phyloP scores from a whole-genome alignment of 2,888 invertebrate genomes.

The Therioaphis trifolii region DNA sequence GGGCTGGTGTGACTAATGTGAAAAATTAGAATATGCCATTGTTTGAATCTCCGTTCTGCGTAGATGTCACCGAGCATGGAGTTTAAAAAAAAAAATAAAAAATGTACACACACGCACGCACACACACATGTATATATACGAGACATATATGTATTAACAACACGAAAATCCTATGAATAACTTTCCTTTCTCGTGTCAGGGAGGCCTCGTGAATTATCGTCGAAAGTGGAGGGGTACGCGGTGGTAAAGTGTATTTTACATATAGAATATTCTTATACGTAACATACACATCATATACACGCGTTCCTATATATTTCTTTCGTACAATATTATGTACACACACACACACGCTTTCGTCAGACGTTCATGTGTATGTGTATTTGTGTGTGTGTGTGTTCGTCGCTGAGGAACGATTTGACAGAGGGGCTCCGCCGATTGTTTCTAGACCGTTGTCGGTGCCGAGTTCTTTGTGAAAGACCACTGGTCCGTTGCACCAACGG shows the following conservation, averaged over 20 bases:
- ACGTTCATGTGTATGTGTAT: not conserved
- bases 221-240: not conserved
- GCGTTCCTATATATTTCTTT: not conserved
- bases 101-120: not conserved
- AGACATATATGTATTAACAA: constrained; percentile 3
- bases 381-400: not conserved
- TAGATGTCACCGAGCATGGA: constrained; percentile 37
- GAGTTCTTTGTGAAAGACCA: constrained; percentile 60
- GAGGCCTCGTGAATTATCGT: constrained; percentile 43
- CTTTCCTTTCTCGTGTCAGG: constrained; percentile 51
- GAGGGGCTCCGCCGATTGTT: constrained; percentile 35
- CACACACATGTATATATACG: not conserved
- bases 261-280: not conserved
- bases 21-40: constrained; percentile 57
- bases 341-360: not conserved
- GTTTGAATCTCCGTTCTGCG: constrained; percentile 35
- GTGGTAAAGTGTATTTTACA: constrained; percentile 4
- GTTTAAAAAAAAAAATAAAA: not conserved
- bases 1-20: constrained; percentile 55
- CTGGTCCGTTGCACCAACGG: constrained; percentile 59
- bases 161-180: constrained; percentile 50
- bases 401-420: constrained; percentile 38
- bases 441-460: not conserved
- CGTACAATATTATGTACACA: not conserved
- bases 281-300: no score